A percentile compares a stretch with the other conserved stretches of the same genome.
Evolutionary conservation across 2,888 invertebrate species (phyloP).

Genomic region (Troides aeacus): DNA sequence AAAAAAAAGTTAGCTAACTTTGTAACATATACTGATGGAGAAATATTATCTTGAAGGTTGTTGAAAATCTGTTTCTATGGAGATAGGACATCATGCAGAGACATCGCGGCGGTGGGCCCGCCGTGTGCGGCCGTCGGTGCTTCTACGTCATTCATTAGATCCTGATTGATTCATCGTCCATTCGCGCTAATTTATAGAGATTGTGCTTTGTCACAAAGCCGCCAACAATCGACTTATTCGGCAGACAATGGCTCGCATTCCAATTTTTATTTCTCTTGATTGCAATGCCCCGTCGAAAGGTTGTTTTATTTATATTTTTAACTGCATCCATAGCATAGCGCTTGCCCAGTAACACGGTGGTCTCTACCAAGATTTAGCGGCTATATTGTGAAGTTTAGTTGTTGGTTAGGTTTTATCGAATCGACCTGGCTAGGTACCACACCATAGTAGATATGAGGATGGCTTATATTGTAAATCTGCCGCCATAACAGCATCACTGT

Average conservation of each 20-base stretch:
- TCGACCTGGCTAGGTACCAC: no score
- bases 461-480: no score
- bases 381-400: no score
- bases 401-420: no score
- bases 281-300: not conserved
- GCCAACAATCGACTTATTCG: slow-evolving; percentile 49
- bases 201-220: slow-evolving; percentile 59
- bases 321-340: no score
- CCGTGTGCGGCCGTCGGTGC: slow-evolving; percentile 62
- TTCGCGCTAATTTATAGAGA: slow-evolving; percentile 67
- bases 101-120: slow-evolving; percentile 43
- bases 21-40: no score
- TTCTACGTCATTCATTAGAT: slow-evolving; percentile 59
- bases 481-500: no score
- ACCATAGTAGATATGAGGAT: no score
- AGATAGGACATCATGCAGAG: slow-evolving; percentile 11
- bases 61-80: not conserved
- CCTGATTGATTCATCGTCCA: slow-evolving; percentile 75
- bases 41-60: no score
- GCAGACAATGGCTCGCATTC: slow-evolving; percentile 59
- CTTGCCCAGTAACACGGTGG: no score
- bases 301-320: not conserved
- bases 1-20: no score
- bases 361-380: no score
- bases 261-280: slow-evolving; percentile 49